Conservation (phyloP, 2,113 vertebrate genomes). For the Crotalus helleri region DNA sequence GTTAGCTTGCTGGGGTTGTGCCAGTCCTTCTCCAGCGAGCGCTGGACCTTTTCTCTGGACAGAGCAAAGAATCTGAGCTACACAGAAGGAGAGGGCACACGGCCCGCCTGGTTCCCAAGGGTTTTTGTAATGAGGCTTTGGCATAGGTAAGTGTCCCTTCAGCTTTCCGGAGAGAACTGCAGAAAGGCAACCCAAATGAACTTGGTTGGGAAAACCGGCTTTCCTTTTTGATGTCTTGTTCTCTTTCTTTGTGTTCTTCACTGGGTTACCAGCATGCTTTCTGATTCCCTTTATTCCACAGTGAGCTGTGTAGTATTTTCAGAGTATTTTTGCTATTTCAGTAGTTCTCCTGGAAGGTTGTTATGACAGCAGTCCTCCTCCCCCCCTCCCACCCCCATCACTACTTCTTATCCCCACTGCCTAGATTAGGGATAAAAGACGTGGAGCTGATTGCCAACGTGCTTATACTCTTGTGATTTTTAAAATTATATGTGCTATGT, state of each 20-base stretch:
- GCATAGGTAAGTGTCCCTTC: slow-evolving; percentile 11
- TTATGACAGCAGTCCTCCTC: slow-evolving; percentile 47
- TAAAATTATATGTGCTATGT: background rate
- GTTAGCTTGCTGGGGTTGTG: background rate
- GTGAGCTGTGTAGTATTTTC: slow-evolving; percentile 45
- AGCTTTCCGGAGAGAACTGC: background rate
- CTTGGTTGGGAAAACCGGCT: background rate
- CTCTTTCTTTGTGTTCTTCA: background rate
- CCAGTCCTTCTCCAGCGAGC: background rate
- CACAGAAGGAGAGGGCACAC: background rate
- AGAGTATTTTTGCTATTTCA: slow-evolving; percentile 30
- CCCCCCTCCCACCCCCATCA: background rate
- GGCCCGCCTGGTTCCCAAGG: background rate
- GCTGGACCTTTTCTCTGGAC: slow-evolving; percentile 7
- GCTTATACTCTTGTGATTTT: background rate
- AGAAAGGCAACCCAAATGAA: background rate
- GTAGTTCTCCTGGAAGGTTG: slow-evolving; percentile 57
- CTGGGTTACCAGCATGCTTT: background rate
- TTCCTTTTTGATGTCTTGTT: accelerated
- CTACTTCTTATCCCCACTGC: slow-evolving; percentile 28
- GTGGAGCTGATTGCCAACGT: slow-evolving; percentile 1
- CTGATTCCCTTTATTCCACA: slow-evolving; percentile 25
- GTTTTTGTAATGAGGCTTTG: slow-evolving; percentile 1
- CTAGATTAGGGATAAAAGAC: slow-evolving; percentile 20
- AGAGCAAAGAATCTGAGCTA: background rate